Conservation (phyloP, 2,113 vertebrate genomes). For the Pituophis catenifer region DNA sequence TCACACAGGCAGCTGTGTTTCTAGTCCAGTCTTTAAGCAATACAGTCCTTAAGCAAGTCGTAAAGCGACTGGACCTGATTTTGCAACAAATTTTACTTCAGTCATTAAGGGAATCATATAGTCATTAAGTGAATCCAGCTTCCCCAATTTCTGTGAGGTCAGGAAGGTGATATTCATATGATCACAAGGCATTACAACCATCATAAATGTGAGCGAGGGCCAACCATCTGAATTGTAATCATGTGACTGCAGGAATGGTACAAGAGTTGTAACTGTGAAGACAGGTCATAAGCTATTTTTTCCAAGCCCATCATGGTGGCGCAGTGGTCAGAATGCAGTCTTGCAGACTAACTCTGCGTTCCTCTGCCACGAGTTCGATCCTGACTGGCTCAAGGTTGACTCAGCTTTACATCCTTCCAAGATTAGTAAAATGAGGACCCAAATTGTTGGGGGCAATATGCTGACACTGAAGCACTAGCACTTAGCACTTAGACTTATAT, state of each 20-base stretch:
- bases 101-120: not conserved
- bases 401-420: no score
- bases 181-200: not conserved
- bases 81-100: not conserved
- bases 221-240: not conserved
- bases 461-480: no score
- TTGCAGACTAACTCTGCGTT: no score
- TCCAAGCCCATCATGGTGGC: not conserved
- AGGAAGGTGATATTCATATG: not conserved
- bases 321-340: no score
- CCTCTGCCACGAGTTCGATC: no score
- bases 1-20: not conserved
- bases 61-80: not conserved
- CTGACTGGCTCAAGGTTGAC: no score
- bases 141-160: not conserved
- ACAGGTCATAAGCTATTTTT: not conserved
- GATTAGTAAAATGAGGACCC: no score
- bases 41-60: not conserved
- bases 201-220: not conserved
- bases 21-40: not conserved
- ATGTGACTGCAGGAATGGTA: not conserved
- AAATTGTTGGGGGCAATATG: no score
- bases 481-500: no score
- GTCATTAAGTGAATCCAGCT: not conserved
- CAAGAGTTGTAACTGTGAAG: not conserved